Evolutionary conservation across 2,888 invertebrate genomes (phyloP), one percentile per base, ranked within the genome.

Genomic region (Liodrosophila aerea): DNA sequence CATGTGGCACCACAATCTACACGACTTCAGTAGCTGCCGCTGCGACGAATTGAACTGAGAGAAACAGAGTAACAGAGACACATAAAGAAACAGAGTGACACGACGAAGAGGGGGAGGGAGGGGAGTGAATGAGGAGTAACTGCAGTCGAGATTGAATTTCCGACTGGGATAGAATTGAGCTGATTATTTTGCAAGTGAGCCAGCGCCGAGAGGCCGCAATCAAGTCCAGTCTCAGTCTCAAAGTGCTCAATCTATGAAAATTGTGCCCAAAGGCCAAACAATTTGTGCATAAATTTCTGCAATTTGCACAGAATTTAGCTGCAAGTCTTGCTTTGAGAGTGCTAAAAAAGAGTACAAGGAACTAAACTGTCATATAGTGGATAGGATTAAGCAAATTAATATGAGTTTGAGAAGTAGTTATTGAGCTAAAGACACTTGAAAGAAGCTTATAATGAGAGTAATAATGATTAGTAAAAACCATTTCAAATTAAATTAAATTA

Each of bases 1-100:
- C 59, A 61, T 69, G 50, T 64, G 69, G 31, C 52, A 43, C 63
- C 52, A 58, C 53, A 44, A 49, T 45, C 52, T 49, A 15, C 34
- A 15, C n/a, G 9, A 18, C 47, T 40, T 29, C 15, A 44, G 15
- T 13, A 7, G 40, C 33, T 30, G 4, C 11, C 16, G 12, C 22
- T 22, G 22, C 22, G 22, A 22, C 22, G 22, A 22, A 22, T 22
- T 22, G 22, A 22, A 22, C 22, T 22, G 22, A n/a, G n/a, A n/a
- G n/a, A n/a, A n/a, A n/a, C n/a, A n/a, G n/a, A n/a, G n/a, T 5
- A 22, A 22, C 22, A 22, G 22, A 22, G 22, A 22, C 22, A 22
- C 2, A 22, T 22, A 22, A 5, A 22, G 22, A 22, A 22, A 22
- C 18, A 11, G 18, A 2, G n/a, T 22, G 2, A 5, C 5, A 5